Conservation (phyloP, 2,888 invertebrate species). For the Achlya flavicornis region DNA sequence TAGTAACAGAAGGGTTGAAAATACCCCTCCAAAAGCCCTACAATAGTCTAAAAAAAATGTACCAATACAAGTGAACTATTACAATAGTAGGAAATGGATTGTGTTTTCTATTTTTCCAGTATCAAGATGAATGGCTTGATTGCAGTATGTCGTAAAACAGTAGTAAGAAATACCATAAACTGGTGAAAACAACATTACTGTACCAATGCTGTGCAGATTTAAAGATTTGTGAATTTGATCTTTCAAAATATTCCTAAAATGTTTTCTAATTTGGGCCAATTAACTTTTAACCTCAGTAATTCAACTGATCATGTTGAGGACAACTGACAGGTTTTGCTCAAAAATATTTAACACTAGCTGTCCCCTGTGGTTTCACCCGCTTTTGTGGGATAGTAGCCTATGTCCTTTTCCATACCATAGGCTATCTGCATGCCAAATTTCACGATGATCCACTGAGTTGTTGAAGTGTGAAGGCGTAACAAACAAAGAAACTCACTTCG, state of each 20-base stretch:
- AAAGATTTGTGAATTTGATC: background rate
- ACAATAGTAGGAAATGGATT: constrained; percentile 50
- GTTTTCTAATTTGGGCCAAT: too few species aligned
- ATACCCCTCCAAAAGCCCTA: background rate
- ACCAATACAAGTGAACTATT: background rate
- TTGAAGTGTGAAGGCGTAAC: too few species aligned
- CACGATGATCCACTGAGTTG: too few species aligned
- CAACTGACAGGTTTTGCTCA: too few species aligned
- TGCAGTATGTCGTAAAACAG: constrained; percentile 56
- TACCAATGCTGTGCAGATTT: background rate
- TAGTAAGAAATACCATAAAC: constrained; percentile 34
- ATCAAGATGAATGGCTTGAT: constrained; percentile 36
- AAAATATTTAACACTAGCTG: too few species aligned
- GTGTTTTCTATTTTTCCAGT: constrained; percentile 41
- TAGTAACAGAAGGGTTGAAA: background rate
- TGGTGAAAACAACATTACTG: constrained; percentile 30
- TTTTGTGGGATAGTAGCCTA: too few species aligned
- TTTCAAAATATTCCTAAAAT: background rate
- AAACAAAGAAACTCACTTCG: too few species aligned
- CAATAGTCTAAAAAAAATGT: background rate
- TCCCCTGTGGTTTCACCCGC: too few species aligned
- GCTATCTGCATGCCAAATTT: too few species aligned
- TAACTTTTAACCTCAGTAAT: too few species aligned
- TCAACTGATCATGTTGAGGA: too few species aligned
- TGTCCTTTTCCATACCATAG: too few species aligned